Percentiles rank a stretch among this genome's conserved stretches.
Conservation (phyloP, 2,113 vertebrate genomes). For the Cryptomyrus ogoouensis region DNA sequence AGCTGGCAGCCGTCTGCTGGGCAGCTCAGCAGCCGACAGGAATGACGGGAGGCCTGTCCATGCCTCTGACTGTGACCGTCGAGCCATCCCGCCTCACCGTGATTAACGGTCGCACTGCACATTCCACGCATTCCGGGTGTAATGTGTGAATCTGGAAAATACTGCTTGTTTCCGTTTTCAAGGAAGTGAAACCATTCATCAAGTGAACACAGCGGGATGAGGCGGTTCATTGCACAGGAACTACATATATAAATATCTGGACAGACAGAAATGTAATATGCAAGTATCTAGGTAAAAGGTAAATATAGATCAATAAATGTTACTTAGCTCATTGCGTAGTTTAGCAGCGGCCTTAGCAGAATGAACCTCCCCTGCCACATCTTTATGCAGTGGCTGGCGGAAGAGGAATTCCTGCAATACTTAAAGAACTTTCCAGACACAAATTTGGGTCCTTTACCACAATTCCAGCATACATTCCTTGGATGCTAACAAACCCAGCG, state of each 20-base stretch:
- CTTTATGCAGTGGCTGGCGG: neutral
- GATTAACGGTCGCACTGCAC: neutral
- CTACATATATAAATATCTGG: neutral
- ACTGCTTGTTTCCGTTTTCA: neutral
- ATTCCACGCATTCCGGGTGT: neutral
- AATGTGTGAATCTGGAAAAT: neutral
- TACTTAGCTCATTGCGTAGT: neutral
- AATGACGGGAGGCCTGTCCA: neutral
- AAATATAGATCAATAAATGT: neutral
- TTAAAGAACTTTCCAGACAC: neutral
- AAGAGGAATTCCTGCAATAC: neutral
- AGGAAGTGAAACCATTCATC: neutral
- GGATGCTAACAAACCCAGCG: neutral
- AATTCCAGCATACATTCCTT: neutral
- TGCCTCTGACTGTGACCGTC: neutral
- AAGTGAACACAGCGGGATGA: neutral
- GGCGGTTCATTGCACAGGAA: neutral
- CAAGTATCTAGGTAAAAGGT: neutral
- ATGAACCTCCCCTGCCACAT: neutral
- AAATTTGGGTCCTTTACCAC: neutral
- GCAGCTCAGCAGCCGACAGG: neutral
- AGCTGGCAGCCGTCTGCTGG: neutral
- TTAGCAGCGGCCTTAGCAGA: neutral
- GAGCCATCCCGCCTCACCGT: neutral
- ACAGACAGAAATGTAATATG: neutral